Evolutionary conservation across 2,113 vertebrate genomes (phyloP), one percentile per base, ranked within the genome.

Genomic region (Hippocampus barbouri): DNA sequence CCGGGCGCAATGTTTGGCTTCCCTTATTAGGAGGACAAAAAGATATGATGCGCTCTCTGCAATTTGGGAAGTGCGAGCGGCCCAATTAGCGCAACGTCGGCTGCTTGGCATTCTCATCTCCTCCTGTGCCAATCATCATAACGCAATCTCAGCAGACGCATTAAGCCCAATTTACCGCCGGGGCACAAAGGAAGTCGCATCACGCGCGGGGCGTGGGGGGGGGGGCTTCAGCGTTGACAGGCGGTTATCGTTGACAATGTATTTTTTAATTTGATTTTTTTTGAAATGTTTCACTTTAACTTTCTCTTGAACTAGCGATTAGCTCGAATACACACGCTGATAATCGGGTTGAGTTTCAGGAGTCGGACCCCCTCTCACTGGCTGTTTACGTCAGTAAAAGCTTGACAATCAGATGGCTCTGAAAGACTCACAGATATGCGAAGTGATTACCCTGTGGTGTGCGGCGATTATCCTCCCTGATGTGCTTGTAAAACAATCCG

Each of bases 91-190:
- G 74, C 21, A 20, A 79, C 38, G 3, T 53, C 53, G 25, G 74
- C 68, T 83, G 71, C 72, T 83, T 82, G 68, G 79, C 82, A 80
- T 81, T 59, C 72, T 80, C 75, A 69, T 82, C 80, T 65, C 77
- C 86, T 74, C 62, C 83, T 77, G 86, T 91, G 89, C 86, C 91
- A 91, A 89, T 92, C 91, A 91, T 85, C 83, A 83, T 90, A 83
- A 90, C 66, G 70, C 53, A 69, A 86, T 91, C 87, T 79, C 78
- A 71, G 70, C 70, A 80, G 76, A 88, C 83, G 87, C 85, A 90
- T 90, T 79, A 90, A 86, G 85, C 64, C 78, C 78, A 83, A 90
- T 88, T 90, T 83, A 79, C 63, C 2, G n/a, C 79, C 82, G 79
- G 87, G 85, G 87, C 86, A 84, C 79, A 87, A 80, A 82, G 72